Percentiles rank a stretch among this genome's conserved stretches.
Conservation (phyloP, 2,888 invertebrate species). For the Polydrusus cervinus region DNA sequence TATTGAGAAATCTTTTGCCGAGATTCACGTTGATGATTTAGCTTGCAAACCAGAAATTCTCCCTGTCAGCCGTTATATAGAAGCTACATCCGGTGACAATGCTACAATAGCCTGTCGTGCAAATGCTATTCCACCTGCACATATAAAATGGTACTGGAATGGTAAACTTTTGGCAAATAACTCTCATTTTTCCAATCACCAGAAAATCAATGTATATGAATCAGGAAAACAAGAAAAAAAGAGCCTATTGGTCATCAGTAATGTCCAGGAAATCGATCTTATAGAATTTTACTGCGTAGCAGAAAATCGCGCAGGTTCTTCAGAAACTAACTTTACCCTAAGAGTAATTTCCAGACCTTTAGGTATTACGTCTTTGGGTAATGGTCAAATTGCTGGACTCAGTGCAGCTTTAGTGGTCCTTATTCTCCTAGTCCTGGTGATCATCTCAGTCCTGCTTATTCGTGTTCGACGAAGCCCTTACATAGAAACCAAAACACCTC, state of each 20-base stretch:
- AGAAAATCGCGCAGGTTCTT: conserved; percentile 90
- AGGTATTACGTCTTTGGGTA: conserved; percentile 87
- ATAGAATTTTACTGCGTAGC: conserved; percentile 92
- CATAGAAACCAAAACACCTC: conserved; percentile 85
- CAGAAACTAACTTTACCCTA: conserved; percentile 91
- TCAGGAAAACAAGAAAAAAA: conserved; percentile 84
- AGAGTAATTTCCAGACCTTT: conserved; percentile 85
- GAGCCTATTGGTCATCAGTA: conserved; percentile 84
- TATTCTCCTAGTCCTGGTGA: conserved; percentile 82
- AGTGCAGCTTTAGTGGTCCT: conserved; percentile 87
- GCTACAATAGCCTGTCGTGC: conserved; percentile 88
- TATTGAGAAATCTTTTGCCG: conserved; percentile 82
- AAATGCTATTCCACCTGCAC: conserved; percentile 86
- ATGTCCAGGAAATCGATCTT: conserved; percentile 88
- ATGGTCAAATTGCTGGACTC: conserved; percentile 89
- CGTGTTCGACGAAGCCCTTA: conserved; percentile 83
- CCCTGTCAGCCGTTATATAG: conserved; percentile 83
- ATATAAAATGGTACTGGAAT: conserved; percentile 91
- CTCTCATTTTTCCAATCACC: conserved; percentile 85
- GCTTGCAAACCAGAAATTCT: conserved; percentile 89
- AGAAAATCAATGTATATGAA: conserved; percentile 84
- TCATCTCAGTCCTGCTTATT: conserved; percentile 83
- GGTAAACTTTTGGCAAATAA: conserved; percentile 85
- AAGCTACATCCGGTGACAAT: conserved; percentile 87
- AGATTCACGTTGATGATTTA: conserved; percentile 86